Base-by-base conservation (phyloP, 2,888 invertebrate species). In the Drosophila kokeensis region DNA sequence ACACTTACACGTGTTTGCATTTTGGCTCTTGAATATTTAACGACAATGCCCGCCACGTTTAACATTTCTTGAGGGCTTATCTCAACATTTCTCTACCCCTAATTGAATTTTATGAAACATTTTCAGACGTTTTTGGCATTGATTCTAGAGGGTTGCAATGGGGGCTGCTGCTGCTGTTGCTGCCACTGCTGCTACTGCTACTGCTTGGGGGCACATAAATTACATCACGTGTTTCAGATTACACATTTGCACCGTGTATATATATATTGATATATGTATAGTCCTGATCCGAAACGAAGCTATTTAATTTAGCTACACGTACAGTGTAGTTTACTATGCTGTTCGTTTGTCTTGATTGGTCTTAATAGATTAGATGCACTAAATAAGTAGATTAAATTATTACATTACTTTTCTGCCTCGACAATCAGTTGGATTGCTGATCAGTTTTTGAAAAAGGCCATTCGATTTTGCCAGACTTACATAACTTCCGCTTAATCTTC, bases 161-260 rank as follows among this genome's bases (percentile, higher is more conserved):
- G 32, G 29, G 54, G 30, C 18, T 18, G 18, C 32, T 18, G 18
- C 32, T 32, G 32, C 53, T 53, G 21, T 10, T 24, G 1, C 4
- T 24, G 32, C 53, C 10, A 8, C 11, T 54, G n/a, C 11, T 54
- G n/a, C n/a, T 0, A 13, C 53, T 53, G 36, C 36, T n/a, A 5
- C 27, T 70, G 50, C 65, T 62, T 60, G 59, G 70, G 55, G 54
- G 69, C 72, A 68, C 80, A 79, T 83, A 73, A 84, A 87, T 85
- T 69, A 73, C 71, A 81, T 83, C 83, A 85, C 88, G 83, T 84
- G 83, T 83, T 57, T 36, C 64, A 83, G 83, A 54, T 84, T 83
- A 84, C 88, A 83, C 62, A 81, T 87, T 68, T 70, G 81, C 79
- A 57, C 54, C 54, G 38, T 70, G 76, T 64, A 59, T 50, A 54